These are phyloP conservation scores for Clarias laeviceps DNA, from an alignment of 2,797 vertebrate species.

Conservation along the genomic window DNA sequence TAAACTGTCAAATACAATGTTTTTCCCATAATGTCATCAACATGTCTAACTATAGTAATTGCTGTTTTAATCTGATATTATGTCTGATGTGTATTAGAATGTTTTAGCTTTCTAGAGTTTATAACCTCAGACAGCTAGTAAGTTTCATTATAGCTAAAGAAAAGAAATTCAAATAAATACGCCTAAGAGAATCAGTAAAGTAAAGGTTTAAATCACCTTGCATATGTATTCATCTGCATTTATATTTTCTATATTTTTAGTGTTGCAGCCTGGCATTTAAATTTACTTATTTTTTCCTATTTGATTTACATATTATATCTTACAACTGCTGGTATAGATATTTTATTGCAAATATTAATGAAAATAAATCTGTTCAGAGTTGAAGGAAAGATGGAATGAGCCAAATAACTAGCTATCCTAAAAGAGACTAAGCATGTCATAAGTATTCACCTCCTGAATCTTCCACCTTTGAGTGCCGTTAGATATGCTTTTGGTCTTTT, in stretches of 20 bases:
- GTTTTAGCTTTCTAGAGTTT: constrained; percentile 48
- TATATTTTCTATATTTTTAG: background rate
- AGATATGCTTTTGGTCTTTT: background rate
- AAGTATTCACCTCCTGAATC: too few relatives aligned
- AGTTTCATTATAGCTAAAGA: background rate
- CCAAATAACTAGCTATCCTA: background rate
- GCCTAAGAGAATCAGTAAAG: background rate
- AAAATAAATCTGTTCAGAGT: background rate
- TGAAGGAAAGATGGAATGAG: background rate
- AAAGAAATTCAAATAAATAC: background rate
- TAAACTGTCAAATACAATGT: too few relatives aligned
- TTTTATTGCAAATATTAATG: background rate
- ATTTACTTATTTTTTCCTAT: background rate
- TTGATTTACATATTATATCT: background rate
- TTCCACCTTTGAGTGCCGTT: background rate
- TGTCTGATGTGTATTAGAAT: constrained; percentile 56
- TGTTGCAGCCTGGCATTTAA: background rate
- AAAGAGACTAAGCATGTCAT: background rate
- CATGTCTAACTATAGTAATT: constrained; percentile 17
- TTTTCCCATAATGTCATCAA: too few relatives aligned
- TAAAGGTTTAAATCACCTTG: background rate
- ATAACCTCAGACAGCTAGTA: background rate
- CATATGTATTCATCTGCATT: background rate
- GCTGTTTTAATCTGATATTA: constrained; percentile 57
- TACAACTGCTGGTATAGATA: too few relatives aligned